Percentiles rank a stretch among this genome's conserved stretches.
phyloP scores from a whole-genome alignment of 2,888 invertebrate genomes.

The Tachystola acroxantha region DNA sequence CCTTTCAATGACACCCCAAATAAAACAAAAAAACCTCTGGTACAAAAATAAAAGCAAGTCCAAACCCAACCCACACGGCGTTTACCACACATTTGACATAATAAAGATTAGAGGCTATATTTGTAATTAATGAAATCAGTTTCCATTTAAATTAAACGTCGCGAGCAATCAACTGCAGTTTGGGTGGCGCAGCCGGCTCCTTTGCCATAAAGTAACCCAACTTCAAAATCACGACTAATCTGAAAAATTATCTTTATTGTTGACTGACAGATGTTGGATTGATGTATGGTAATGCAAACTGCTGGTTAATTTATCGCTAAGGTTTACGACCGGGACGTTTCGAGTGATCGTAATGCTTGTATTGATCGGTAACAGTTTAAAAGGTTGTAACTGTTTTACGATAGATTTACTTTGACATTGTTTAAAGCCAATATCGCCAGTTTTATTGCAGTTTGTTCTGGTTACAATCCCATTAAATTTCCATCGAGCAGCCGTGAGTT shows the following conservation, averaged over 20 bases:
- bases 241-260: conserved; percentile 41
- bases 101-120: conserved; percentile 60
- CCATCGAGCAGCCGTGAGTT: conserved; percentile 25
- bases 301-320: conserved; percentile 45
- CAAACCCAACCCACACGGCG: conserved; percentile 31
- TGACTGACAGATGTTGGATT: conserved; percentile 45
- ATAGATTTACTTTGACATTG: conserved; percentile 60
- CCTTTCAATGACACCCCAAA: conserved; percentile 44
- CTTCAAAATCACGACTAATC: conserved; percentile 40
- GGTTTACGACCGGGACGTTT: conserved; percentile 30
- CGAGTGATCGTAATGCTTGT: conserved; percentile 38
- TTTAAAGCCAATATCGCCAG: conserved; percentile 50
- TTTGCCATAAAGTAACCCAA: conserved; percentile 49
- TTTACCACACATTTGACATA: conserved; percentile 39
- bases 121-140: conserved; percentile 67
- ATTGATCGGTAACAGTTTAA: conserved; percentile 47
- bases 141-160: conserved; percentile 34
- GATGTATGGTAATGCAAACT: conserved; percentile 47
- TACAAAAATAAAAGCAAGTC: conserved; percentile 34
- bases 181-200: conserved; percentile 42
- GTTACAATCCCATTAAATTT: conserved; percentile 46
- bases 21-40: conserved; percentile 31
- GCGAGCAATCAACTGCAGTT: conserved; percentile 39
- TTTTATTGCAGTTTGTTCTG: conserved; percentile 53
- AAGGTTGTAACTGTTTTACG: conserved; percentile 47